phyloP scores from a whole-genome alignment of 2,113 vertebrate species.

The Panurus biarmicus region DNA sequence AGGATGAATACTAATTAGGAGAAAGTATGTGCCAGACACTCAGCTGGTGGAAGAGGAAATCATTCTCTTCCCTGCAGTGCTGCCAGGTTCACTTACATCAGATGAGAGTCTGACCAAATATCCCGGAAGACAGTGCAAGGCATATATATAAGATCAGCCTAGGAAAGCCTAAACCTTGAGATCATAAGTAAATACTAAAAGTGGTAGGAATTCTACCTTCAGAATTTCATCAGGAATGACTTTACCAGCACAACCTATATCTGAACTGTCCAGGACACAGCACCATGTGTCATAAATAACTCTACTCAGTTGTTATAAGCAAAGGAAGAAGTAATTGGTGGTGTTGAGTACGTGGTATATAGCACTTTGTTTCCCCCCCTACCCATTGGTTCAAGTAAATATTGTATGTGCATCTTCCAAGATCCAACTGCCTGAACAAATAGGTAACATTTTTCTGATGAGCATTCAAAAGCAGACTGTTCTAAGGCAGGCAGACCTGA shows the following conservation, averaged over 20 bases:
- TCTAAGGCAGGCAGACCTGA: conserved; percentile 19
- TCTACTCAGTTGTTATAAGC: neutral
- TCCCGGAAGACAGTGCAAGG: neutral
- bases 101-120: neutral
- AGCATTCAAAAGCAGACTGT: conserved; percentile 1
- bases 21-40: conserved; percentile 22
- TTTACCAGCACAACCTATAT: neutral
- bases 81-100: conserved; percentile 26
- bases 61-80: neutral
- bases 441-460: neutral
- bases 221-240: neutral
- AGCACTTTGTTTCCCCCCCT: neutral
- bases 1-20: conserved; percentile 29
- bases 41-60: neutral
- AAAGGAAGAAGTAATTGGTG: neutral
- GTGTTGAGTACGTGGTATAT: neutral
- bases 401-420: neutral
- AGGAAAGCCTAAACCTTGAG: neutral
- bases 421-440: conserved; percentile 3
- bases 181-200: neutral
- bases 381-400: neutral
- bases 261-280: neutral
- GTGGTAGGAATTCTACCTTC: neutral
- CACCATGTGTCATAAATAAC: neutral
- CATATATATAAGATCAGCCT: neutral